Conservation (phyloP, 2,113 vertebrate genomes). For the Cepphus grylle region DNA sequence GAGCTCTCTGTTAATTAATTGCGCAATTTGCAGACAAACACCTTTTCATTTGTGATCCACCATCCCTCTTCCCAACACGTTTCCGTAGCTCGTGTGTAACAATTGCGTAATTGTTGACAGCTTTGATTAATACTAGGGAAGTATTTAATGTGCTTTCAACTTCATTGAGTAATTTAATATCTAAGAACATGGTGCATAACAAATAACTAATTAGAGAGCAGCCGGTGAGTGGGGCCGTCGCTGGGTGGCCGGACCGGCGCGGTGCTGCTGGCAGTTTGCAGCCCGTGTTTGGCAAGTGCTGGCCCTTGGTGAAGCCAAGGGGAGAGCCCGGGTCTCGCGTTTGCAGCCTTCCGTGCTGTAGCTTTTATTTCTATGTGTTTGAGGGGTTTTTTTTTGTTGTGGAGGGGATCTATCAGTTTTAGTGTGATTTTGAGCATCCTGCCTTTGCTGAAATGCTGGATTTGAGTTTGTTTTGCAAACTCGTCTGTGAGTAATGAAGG, state of each 20-base stretch:
- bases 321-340: background rate
- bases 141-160: background rate
- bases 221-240: background rate
- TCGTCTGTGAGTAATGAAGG: background rate
- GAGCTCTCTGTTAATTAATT: background rate
- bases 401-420: background rate
- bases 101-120: background rate
- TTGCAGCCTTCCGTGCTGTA: background rate
- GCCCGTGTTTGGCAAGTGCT: background rate
- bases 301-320: background rate
- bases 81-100: accelerated
- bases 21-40: background rate
- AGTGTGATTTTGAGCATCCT: background rate
- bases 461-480: constrained; percentile 29
- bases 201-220: background rate
- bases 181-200: background rate
- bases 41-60: background rate
- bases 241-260: accelerated
- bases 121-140: background rate
- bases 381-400: background rate
- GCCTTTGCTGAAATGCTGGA: background rate
- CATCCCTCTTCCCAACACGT: accelerated
- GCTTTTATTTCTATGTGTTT: background rate
- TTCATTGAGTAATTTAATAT: background rate
- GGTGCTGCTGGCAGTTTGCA: background rate